Percentiles rank a stretch among this genome's conserved stretches.
phyloP scores from a whole-genome alignment of 2,888 invertebrate genomes.

The Leptopilina drosophilae region DNA sequence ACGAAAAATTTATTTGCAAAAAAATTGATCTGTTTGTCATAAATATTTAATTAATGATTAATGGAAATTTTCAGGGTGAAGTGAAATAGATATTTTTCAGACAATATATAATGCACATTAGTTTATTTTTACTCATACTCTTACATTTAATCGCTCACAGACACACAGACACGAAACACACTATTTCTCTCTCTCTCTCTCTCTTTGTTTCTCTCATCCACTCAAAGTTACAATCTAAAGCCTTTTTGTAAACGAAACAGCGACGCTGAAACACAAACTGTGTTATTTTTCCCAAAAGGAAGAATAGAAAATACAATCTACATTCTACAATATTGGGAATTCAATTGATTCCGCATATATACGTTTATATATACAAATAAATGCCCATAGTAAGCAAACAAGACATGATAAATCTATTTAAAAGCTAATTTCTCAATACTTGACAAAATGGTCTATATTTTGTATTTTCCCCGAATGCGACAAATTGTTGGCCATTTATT shows the following conservation, averaged over 20 bases:
- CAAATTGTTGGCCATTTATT: background rate
- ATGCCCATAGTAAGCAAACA: background rate
- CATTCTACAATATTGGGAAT: background rate
- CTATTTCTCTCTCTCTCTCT: background rate
- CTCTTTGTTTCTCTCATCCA: background rate
- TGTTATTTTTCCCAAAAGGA: background rate
- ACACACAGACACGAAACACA: too few relatives aligned
- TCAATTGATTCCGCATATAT: background rate
- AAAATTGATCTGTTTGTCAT: too few relatives aligned
- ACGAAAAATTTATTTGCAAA: background rate
- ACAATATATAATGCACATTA: constrained; percentile 22
- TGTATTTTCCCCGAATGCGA: background rate
- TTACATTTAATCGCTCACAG: constrained; percentile 17
- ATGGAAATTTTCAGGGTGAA: background rate
- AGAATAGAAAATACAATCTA: constrained; percentile 2
- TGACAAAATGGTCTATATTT: background rate
- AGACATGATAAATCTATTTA: constrained; percentile 20
- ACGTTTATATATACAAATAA: constrained; percentile 2
- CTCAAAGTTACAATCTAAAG: constrained; percentile 22
- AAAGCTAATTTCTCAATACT: constrained; percentile 2
- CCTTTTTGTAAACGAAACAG: background rate
- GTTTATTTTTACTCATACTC: constrained; percentile 35
- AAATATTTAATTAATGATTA: background rate
- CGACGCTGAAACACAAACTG: constrained; percentile 15
- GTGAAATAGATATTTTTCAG: background rate